A percentile compares a stretch with the other conserved stretches of the same genome.
These are phyloP conservation scores for Caretta caretta DNA, from an alignment of 2,113 vertebrate genomes.

Conservation along the genomic window DNA sequence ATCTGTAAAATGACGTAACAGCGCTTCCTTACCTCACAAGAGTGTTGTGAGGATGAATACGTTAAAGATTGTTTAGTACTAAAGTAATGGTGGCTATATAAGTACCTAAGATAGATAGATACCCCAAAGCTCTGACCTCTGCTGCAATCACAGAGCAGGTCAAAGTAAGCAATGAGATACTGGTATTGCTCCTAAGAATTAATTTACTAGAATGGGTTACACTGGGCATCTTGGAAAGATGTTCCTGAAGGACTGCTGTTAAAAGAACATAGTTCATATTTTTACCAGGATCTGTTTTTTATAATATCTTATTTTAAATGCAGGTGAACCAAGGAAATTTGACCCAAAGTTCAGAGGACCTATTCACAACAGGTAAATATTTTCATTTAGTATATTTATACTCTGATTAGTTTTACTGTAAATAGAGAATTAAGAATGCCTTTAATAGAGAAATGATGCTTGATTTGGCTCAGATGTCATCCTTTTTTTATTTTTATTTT, in stretches of 20 bases:
- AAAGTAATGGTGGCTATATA: background rate
- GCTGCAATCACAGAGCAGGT: background rate
- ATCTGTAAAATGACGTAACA: background rate
- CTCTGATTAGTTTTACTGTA: constrained; percentile 10
- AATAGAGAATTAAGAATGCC: background rate
- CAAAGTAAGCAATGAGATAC: background rate
- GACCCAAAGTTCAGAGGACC: constrained; percentile 95
- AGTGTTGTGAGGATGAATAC: background rate
- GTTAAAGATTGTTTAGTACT: background rate
- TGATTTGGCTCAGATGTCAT: constrained; percentile 19
- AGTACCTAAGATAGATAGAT: background rate
- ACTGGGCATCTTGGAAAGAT: background rate
- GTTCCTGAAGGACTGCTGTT: constrained; percentile 12
- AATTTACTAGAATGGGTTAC: background rate
- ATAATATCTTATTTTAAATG: constrained; percentile 78
- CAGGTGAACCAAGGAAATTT: constrained; percentile 92
- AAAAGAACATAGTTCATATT: background rate
- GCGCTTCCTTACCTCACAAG: background rate
- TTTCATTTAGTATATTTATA: constrained; percentile 26
- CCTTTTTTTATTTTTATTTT: background rate
- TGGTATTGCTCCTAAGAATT: background rate
- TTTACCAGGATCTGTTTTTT: constrained; percentile 53
- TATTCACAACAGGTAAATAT: constrained; percentile 88
- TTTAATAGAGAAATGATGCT: background rate
- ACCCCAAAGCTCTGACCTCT: background rate